Evolutionary conservation across 2,113 vertebrate species (phyloP), one percentile per base, ranked within the genome.

Genomic region (Alethe castanea): DNA sequence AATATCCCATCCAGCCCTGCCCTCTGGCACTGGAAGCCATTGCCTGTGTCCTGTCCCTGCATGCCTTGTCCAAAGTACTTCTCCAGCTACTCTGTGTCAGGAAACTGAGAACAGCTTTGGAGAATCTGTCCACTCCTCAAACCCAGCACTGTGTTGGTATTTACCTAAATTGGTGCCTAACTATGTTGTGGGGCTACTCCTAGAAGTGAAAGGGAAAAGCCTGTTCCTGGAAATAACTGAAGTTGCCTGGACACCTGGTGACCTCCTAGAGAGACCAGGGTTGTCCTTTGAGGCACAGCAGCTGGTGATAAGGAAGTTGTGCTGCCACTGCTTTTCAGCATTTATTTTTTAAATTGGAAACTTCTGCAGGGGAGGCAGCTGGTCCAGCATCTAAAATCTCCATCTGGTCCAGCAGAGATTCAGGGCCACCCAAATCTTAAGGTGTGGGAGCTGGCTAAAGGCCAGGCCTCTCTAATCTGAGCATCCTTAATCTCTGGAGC

Each of bases 1-100:
- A 53, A 8, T 0, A n/a, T 45, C 28, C 45, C 53, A 74, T 3
- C 45, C 3, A 0, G 0, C 3, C 16, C 53, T 44, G 45, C 45
- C 29, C 33, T n/a, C 53, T 74, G 38, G n/a, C 61, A 20, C 0
- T 53, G 45, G 9, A 31, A 57, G 18, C 26, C 44, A 19, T 14
- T 67, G 4, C n/a, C 45, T 11, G 7, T 4, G 12, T 61, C 1
- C n/a, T 69, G 47, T 13, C 19, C 9, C 15, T 53, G 0, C 19
- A 23, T 1, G 1, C 6, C 16, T 67, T 61, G 24, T 35, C 47
- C 31, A 2, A 2, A 74, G 11, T 45, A 14, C 12, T 18, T 60
- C 24, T 67, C 11, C 16, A 26, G n/a, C 28, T 66, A 3, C 24
- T 2, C 0, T 57, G 14, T 50, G 11, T 71, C 33, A 45, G 33